Conservation (phyloP, 2,888 invertebrate genomes). For the Megamerina dolium region DNA sequence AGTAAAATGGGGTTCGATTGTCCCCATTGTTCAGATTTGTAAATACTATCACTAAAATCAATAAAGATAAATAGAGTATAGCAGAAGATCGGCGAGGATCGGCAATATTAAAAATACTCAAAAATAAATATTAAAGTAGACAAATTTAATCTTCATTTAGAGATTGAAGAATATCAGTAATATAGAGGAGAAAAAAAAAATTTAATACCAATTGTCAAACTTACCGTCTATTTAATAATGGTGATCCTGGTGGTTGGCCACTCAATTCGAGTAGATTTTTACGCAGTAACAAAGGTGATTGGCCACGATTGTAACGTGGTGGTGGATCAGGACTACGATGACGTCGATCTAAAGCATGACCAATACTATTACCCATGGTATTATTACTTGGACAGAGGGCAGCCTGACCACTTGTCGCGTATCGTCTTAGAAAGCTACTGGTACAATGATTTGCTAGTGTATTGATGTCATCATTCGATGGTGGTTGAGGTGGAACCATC, state of each 20-base stretch:
- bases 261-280: conserved; percentile 55
- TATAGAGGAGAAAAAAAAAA: neutral
- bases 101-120: neutral
- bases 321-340: conserved; percentile 60
- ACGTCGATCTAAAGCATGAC: conserved; percentile 42
- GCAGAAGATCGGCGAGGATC: neutral
- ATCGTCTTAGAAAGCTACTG: conserved; percentile 31
- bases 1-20: too few species aligned
- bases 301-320: conserved; percentile 51
- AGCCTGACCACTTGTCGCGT: conserved; percentile 23
- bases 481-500: too few species aligned
- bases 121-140: neutral
- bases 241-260: conserved; percentile 51
- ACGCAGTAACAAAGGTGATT: conserved; percentile 55
- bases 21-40: too few species aligned
- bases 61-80: too few species aligned
- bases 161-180: neutral
- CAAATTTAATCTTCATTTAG: neutral
- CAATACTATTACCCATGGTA: conserved; percentile 33
- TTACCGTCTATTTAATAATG: conserved; percentile 55
- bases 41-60: too few species aligned
- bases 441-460: conserved; percentile 8
- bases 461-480: neutral
- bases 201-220: conserved; percentile 8
- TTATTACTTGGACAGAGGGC: conserved; percentile 1